Evolutionary conservation across 2,797 vertebrate species (phyloP).

Genomic region (Acanthurus tractus): DNA sequence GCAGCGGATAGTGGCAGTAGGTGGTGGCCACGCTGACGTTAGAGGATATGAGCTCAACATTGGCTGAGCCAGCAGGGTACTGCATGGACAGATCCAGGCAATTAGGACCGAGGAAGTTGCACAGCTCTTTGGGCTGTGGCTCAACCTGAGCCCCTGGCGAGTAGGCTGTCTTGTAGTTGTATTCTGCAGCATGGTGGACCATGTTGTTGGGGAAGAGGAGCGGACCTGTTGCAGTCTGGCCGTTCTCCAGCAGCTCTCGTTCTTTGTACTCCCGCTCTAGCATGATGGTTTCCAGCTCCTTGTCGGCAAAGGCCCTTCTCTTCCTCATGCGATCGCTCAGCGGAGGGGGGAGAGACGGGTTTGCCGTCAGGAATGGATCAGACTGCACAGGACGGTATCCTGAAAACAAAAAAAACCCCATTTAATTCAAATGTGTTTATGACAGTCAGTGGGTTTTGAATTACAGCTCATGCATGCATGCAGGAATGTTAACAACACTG

Average conservation of each 20-base stretch:
- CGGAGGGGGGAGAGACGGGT: constrained; percentile 89
- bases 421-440: constrained; percentile 17
- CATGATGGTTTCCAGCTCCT: constrained; percentile 98
- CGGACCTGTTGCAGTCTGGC: constrained; percentile 85
- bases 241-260: constrained; percentile 93
- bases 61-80: constrained; percentile 87
- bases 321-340: constrained; percentile 99
- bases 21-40: constrained; percentile 97
- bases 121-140: constrained; percentile 89
- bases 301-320: constrained; percentile 96
- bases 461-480: neutral
- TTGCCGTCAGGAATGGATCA: constrained; percentile 90
- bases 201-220: constrained; percentile 90
- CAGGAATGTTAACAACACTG: neutral
- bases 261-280: constrained; percentile 98
- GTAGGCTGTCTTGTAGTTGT: constrained; percentile 92
- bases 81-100: constrained; percentile 93
- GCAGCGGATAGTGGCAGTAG: constrained; percentile 94
- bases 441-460: neutral
- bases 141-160: constrained; percentile 79
- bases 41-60: constrained; percentile 96
- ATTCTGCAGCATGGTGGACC: constrained; percentile 90
- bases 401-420: constrained; percentile 64
- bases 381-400: constrained; percentile 93
- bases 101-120: constrained; percentile 86